A percentile compares a stretch with the other conserved stretches of the same genome.
phyloP scores from a whole-genome alignment of 2,888 invertebrate genomes.

The Camponotus fellah region DNA sequence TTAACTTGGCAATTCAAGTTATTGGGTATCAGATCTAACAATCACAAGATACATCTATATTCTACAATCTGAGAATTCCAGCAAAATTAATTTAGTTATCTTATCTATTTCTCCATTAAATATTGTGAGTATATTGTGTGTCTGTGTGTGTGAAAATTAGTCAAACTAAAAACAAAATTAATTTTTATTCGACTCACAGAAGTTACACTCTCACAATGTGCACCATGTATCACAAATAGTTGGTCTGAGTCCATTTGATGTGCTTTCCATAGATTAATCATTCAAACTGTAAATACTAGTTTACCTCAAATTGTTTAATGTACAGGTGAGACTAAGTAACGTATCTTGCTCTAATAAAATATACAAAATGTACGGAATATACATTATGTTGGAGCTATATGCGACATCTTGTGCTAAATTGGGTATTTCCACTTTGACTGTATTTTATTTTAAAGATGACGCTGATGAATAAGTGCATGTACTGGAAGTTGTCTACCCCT shows the following conservation, averaged over 20 bases:
- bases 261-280: conserved; percentile 66
- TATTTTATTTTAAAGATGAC: conserved; percentile 80
- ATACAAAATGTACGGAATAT: conserved; percentile 79
- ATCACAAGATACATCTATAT: conserved; percentile 39
- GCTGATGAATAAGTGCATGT: conserved; percentile 84
- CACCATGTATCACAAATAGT: conserved; percentile 72
- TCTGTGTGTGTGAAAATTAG: conserved; percentile 42
- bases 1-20: conserved; percentile 52
- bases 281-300: conserved; percentile 68
- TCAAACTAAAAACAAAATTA: conserved; percentile 68
- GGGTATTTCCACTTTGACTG: conserved; percentile 57
- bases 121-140: conserved; percentile 7
- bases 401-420: conserved; percentile 70
- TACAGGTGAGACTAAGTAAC: conserved; percentile 72
- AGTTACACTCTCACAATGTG: conserved; percentile 68
- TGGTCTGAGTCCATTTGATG: conserved; percentile 70
- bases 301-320: conserved; percentile 65
- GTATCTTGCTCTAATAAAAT: conserved; percentile 74
- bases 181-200: conserved; percentile 56
- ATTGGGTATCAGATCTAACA: conserved; percentile 37
- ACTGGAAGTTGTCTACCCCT: conserved; percentile 85
- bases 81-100: conserved; percentile 43
- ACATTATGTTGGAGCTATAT: conserved; percentile 74
- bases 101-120: conserved; percentile 46
- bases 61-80: conserved; percentile 45